Conservation (phyloP, 1,140 invertebrate genomes). For the Spodoptera frugiperda region DNA sequence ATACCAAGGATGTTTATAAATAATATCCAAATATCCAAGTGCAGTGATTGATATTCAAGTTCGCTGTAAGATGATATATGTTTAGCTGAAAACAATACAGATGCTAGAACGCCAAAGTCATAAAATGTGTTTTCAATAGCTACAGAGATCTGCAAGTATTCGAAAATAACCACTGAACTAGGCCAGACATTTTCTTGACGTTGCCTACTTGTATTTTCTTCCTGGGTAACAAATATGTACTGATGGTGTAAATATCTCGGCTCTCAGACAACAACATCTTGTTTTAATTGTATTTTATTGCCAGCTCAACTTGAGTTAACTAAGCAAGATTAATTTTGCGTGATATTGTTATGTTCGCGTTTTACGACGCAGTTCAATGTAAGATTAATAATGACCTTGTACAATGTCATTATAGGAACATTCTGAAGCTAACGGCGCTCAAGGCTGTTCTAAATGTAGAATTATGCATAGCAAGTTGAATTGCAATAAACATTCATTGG, state of each 20-base stretch:
- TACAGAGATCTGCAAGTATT: constrained; percentile 28
- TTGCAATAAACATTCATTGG: constrained; percentile 45
- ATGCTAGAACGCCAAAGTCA: constrained; percentile 23
- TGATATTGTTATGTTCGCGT: constrained; percentile 23
- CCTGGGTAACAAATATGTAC: no score
- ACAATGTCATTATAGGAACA: constrained; percentile 58
- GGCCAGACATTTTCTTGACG: constrained; percentile 27
- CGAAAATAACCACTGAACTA: constrained; percentile 28
- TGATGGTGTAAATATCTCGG: neutral
- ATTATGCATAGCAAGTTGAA: constrained; percentile 46
- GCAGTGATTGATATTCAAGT: constrained; percentile 37
- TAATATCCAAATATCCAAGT: constrained; percentile 43
- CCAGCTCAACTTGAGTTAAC: constrained; percentile 7
- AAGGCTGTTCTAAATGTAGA: constrained; percentile 65
- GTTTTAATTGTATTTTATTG: constrained; percentile 29
- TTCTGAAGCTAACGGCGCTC: constrained; percentile 60
- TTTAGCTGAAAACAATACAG: constrained; percentile 11
- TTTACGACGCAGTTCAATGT: constrained; percentile 37
- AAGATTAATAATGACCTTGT: constrained; percentile 59
- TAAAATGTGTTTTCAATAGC: constrained; percentile 7
- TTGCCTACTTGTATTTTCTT: constrained; percentile 1
- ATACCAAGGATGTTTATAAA: constrained; percentile 44
- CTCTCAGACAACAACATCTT: neutral
- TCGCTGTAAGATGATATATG: constrained; percentile 14
- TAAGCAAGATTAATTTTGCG: constrained; percentile 25